Evolutionary conservation across 2,888 invertebrate species (phyloP), one percentile per base, ranked within the genome.

Genomic region (Ischnus inquisitorius): DNA sequence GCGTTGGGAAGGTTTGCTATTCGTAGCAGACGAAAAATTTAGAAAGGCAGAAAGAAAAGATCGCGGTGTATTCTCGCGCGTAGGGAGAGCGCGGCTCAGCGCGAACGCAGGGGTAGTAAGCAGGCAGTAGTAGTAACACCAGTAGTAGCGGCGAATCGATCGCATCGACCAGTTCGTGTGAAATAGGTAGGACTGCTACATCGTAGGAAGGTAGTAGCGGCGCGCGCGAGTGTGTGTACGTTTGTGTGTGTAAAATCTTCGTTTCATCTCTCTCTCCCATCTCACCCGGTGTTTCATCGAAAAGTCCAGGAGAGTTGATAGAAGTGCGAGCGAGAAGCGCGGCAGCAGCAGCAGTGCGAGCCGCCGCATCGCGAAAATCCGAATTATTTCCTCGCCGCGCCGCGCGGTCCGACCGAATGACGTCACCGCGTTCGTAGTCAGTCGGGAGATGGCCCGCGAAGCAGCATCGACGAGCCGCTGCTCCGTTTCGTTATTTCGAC

Each of bases 361-460:
- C 60, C 19, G 19, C 16, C 51, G 39, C 41, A 79, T 51, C 79
- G 68, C 72, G 72, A 80, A 79, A 85, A 80, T 85, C 69, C 72
- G 62, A 77, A 79, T 79, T 77, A 81, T 84, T 79, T 79, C 39
- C 65, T 67, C 54, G 51, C 46, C 41, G 48, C 54, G 62, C 71
- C 71, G 54, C 78, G 48, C 71, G 57, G 46, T 80, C 34, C 74
- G 41, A 60, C 71, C 62, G 34, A 43, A 57, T 84, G 83, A 84
- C 83, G 83, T 84, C 83, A 84, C 57, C 72, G 83, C 41, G 64
- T 48, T 62, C 67, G 67, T 57, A 68, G 68, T 80, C 77, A 80
- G 83, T 84, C 83, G 77, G 77, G 80, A 77, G 72, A 84, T 84
- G 83, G 83, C 74, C 77, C 72, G 83, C 83, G 83, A 77, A 72